Evolutionary conservation across 30 jellyfish, hydroid and myxozoan genomes (phyloP).

Genomic region (Aurelia sp.): DNA sequence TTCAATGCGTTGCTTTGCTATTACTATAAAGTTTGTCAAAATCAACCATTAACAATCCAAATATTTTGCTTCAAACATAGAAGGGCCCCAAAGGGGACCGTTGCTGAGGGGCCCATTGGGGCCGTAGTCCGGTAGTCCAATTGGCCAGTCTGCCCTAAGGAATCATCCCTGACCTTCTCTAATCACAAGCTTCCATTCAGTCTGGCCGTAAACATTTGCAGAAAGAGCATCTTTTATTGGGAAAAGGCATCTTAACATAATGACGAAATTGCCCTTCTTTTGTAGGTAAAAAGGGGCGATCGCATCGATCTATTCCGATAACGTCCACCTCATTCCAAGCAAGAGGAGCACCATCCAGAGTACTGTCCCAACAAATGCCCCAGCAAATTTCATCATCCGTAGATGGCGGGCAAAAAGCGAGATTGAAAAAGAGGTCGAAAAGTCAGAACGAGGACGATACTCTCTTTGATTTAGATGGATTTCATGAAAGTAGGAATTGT

Average conservation of each 20-base stretch:
- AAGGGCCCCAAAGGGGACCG: too few relatives aligned
- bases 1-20: too few relatives aligned
- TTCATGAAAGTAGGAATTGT: slow-evolving; percentile 76
- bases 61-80: too few relatives aligned
- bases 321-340: slow-evolving; percentile 36
- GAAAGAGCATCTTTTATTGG: background rate
- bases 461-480: slow-evolving; percentile 96
- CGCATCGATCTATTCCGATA: slow-evolving; percentile 32
- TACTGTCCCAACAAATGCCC: slow-evolving; percentile 6
- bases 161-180: too few relatives aligned
- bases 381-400: slow-evolving; percentile 14
- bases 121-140: too few relatives aligned
- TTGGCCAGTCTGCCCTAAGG: too few relatives aligned
- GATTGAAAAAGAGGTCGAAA: slow-evolving; percentile 18
- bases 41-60: too few relatives aligned
- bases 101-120: too few relatives aligned
- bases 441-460: slow-evolving; percentile 73
- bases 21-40: too few relatives aligned
- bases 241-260: background rate
- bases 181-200: too few relatives aligned
- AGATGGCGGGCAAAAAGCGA: slow-evolving; percentile 25
- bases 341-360: slow-evolving; percentile 49
- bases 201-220: too few relatives aligned
- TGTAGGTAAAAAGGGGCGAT: slow-evolving; percentile 43
- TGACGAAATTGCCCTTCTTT: too few relatives aligned